These are phyloP conservation scores for Thyatira batis DNA, from an alignment of 2,888 invertebrate genomes.

Conservation along the genomic window DNA sequence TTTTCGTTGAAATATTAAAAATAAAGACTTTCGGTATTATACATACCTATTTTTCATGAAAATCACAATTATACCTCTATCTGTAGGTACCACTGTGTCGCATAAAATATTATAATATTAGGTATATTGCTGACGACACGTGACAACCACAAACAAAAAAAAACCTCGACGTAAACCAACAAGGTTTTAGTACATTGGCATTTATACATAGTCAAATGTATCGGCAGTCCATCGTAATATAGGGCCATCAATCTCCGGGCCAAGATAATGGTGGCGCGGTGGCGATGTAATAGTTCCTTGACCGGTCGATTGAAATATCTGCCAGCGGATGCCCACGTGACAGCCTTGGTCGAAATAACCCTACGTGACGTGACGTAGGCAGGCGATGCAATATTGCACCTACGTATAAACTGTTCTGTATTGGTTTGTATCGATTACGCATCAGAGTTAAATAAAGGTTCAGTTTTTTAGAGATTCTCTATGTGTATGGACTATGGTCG, in stretches of 20 bases:
- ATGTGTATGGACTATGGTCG: no score
- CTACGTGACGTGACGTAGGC: conserved; percentile 33
- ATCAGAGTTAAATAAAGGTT: no score
- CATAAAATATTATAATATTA: no score
- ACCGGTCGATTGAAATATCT: conserved; percentile 69
- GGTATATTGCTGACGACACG: no score
- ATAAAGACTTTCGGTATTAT: no score
- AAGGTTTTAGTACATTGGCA: conserved; percentile 17
- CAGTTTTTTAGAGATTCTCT: no score
- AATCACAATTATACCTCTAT: no score
- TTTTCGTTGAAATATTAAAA: no score
- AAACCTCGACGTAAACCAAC: neutral
- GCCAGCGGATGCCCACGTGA: conserved; percentile 30
- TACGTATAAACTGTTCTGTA: conserved; percentile 22
- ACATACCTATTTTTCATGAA: no score
- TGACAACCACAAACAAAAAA: no score
- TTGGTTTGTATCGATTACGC: neutral
- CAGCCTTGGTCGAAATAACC: conserved; percentile 38
- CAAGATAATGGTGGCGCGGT: conserved; percentile 64
- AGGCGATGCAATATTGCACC: conserved; percentile 28
- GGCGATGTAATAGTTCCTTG: conserved; percentile 69
- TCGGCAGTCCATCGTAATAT: conserved; percentile 63
- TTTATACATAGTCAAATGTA: conserved; percentile 21
- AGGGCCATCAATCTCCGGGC: conserved; percentile 68
- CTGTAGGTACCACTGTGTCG: no score